Conservation (phyloP, 2,888 invertebrate species). For the Nephrocerus scutellatus region DNA sequence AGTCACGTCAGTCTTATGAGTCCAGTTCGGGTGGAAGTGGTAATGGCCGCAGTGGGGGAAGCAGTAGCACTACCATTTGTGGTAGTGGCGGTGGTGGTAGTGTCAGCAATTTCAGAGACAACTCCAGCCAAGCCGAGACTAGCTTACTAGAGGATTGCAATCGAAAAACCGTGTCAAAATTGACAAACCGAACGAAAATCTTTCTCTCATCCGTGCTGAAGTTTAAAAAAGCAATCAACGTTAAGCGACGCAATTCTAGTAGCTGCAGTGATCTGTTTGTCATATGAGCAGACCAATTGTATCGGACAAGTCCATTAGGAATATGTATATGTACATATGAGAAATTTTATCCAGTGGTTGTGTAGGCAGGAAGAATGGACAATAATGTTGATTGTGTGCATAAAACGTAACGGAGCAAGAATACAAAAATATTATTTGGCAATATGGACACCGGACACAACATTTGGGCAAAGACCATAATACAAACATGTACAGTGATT, state of each 20-base stretch:
- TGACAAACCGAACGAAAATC: constrained; percentile 42
- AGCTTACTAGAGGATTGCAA: constrained; percentile 28
- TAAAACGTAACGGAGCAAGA: no score
- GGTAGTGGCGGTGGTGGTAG: not conserved
- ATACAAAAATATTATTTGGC: no score
- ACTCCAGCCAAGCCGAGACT: constrained; percentile 13
- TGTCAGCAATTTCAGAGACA: no score
- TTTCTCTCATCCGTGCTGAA: constrained; percentile 43
- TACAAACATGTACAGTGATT: no score
- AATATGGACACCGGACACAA: no score
- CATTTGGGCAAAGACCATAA: no score
- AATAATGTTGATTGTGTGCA: no score
- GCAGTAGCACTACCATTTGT: constrained; percentile 5
- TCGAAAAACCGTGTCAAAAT: constrained; percentile 39
- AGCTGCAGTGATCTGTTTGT: constrained; percentile 47
- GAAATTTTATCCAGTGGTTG: no score
- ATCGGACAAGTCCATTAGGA: no score
- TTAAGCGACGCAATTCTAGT: constrained; percentile 41
- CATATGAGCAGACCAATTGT: no score
- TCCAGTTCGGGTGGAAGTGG: constrained; percentile 16
- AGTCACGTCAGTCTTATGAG: constrained; percentile 32
- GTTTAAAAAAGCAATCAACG: constrained; percentile 41
- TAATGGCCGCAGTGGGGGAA: constrained; percentile 1
- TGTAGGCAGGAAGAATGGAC: no score
- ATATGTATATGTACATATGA: no score